phyloP scores from a whole-genome alignment of 2,888 invertebrate species.

The Drosophila acutilabella region DNA sequence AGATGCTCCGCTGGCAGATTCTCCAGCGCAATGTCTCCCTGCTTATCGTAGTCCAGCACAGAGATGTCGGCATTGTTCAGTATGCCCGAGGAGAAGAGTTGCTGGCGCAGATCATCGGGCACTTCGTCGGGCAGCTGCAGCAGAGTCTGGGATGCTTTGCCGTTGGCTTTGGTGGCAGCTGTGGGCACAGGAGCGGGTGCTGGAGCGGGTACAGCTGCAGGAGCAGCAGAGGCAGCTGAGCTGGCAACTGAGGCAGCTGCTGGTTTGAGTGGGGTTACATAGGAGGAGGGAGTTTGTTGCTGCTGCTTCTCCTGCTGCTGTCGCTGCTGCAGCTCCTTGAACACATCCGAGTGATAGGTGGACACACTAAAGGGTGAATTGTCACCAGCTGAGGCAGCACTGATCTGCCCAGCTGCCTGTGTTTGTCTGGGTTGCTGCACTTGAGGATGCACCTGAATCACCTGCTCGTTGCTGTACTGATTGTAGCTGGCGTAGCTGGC shows the following conservation, averaged over 20 bases:
- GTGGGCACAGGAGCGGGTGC: constrained; percentile 21
- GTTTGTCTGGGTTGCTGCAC: constrained; percentile 79
- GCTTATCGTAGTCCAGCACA: constrained; percentile 94
- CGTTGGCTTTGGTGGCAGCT: constrained; percentile 45
- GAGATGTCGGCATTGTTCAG: constrained; percentile 95
- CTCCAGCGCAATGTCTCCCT: constrained; percentile 93
- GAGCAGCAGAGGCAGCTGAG: constrained; percentile 3
- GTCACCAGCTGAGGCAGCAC: constrained; percentile 34
- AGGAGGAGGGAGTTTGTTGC: constrained; percentile 3
- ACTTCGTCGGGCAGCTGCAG: constrained; percentile 93
- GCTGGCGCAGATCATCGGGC: constrained; percentile 93
- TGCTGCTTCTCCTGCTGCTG: constrained; percentile 53
- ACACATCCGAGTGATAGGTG: constrained; percentile 84
- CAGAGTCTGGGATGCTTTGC: constrained; percentile 74
- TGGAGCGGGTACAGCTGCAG: background rate
- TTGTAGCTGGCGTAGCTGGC: constrained; percentile 65
- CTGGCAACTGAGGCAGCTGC: constrained; percentile 7
- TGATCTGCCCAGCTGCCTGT: constrained; percentile 2
- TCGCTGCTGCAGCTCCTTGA: constrained; percentile 82
- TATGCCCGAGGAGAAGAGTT: constrained; percentile 93
- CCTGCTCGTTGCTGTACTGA: constrained; percentile 62
- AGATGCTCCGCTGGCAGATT: constrained; percentile 93
- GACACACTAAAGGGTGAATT: constrained; percentile 83
- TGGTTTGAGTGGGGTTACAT: constrained; percentile 7
- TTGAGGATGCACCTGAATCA: constrained; percentile 75